Evolutionary conservation across 2,113 vertebrate species (phyloP), one percentile per base, ranked within the genome.

Genomic region (Seriola dumerili): DNA sequence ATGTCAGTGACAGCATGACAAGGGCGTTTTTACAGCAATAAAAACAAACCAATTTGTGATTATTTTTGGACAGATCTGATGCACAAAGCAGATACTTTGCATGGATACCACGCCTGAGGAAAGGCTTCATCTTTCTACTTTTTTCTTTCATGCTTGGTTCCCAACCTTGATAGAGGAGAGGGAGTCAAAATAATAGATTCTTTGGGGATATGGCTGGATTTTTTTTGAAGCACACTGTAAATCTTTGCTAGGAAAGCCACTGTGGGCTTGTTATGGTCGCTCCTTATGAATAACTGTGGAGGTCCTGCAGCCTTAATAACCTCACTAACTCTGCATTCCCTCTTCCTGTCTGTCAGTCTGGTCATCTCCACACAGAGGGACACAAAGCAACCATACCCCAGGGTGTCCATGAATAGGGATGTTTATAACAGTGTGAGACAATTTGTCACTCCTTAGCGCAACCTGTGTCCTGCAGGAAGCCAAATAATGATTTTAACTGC

Each of bases 401-500:
- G 75, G 83, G 73, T 32, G 65, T 61, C 72, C 29, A 36, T 70
- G 76, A 85, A 84, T 67, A 58, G 77, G 70, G 55, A 84, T 90
- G 88, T 91, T 92, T 91, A 90, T 83, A 89, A 85, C 87, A 55
- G 78, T 74, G 29, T 36, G 76, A 52, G 72, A 85, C 76, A 12
- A 92, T 95, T 88, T 89, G 92, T 94, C 91, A 89, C 89, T 88
- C 70, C 76, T 82, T 75, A 80, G 88, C 8, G 57, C 81, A 91
- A 84, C 89, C 85, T 62, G 89, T 89, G 89, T 92, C 89, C 88
- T 72, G 83, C 87, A 92, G 84, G 89, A 93, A 91, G 91, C 93
- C 94, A 93, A 93, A 92, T 93, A 93, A 92, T 94, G 92, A 92
- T 92, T 93, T 94, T 90, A 93, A 93, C 87, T 86, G 86, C 85